phyloP scores from a whole-genome alignment of 2,888 invertebrate species.

The Rhingia campestris region DNA sequence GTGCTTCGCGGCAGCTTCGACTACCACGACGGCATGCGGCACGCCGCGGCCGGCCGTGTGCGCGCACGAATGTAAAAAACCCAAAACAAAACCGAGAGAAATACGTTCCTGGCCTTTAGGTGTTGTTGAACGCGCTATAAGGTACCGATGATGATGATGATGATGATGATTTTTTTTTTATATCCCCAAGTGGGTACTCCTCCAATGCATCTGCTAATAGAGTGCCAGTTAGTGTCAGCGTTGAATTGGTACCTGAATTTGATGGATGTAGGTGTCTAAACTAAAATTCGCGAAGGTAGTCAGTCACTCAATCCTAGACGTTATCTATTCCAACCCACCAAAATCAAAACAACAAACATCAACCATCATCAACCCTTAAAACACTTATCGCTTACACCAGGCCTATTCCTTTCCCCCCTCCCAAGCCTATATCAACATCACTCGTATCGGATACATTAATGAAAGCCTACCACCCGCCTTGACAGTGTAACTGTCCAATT shows the following conservation, averaged over 20 bases:
- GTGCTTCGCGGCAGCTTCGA: conserved; percentile 19
- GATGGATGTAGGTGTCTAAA: too few relatives aligned
- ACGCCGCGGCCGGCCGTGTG: conserved; percentile 19
- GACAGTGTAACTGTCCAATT: conserved; percentile 73
- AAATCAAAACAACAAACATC: background rate
- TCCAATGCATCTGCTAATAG: conserved; percentile 20
- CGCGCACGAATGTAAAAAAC: conserved; percentile 1
- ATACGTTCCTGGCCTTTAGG: background rate
- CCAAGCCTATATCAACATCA: background rate
- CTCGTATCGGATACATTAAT: conserved; percentile 42
- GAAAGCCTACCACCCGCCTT: conserved; percentile 71
- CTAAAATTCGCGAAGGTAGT: too few relatives aligned
- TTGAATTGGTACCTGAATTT: background rate
- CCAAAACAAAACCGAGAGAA: background rate
- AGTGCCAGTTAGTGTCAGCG: conserved; percentile 26
- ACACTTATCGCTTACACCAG: background rate
- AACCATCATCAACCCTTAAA: conserved; percentile 6
- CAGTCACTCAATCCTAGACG: too few relatives aligned
- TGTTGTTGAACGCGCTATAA: conserved; percentile 5
- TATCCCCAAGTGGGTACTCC: conserved; percentile 9
- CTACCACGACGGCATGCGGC: conserved; percentile 2
- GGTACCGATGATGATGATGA: background rate
- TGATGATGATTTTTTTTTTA: background rate
- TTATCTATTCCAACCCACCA: too few relatives aligned
- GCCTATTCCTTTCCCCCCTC: background rate